phyloP scores from a whole-genome alignment of 1,140 invertebrate genomes.

The Diprion similis region DNA sequence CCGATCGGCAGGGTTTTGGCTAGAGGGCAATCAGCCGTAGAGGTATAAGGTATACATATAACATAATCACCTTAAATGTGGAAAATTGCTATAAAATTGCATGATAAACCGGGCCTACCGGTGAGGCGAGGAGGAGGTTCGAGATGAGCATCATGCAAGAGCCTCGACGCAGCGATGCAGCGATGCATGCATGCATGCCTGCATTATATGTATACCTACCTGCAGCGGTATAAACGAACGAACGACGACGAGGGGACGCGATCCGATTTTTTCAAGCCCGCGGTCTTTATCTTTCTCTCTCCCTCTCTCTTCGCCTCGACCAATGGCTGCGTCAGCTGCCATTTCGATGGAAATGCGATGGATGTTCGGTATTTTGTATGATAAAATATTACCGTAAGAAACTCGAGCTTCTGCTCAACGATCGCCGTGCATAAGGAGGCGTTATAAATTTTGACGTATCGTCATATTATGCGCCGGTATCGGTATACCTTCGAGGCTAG shows the following conservation, averaged over 20 bases:
- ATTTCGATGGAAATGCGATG: conserved; percentile 61
- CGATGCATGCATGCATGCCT: too few relatives aligned
- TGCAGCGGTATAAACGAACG: too few relatives aligned
- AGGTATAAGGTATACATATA: conserved; percentile 39
- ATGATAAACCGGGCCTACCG: conserved; percentile 45
- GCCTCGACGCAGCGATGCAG: too few relatives aligned
- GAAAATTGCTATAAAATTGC: conserved; percentile 63
- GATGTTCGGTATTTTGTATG: conserved; percentile 56
- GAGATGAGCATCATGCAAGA: conserved; percentile 5
- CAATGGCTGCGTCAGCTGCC: conserved; percentile 54
- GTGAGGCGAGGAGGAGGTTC: conserved; percentile 21
- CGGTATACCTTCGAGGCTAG: too few relatives aligned
- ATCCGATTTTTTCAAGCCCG: conserved; percentile 28
- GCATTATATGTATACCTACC: too few relatives aligned
- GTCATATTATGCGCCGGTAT: not conserved
- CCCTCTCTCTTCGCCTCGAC: conserved; percentile 1
- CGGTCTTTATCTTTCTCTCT: conserved; percentile 12
- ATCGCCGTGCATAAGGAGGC: not conserved
- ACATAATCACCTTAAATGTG: conserved; percentile 56
- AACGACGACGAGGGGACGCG: conserved; percentile 12
- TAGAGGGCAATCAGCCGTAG: too few relatives aligned
- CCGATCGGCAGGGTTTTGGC: too few relatives aligned
- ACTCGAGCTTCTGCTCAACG: conserved; percentile 30
- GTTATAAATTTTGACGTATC: not conserved
- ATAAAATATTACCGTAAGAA: conserved; percentile 56